Conservation (phyloP, 2,113 vertebrate genomes). For the Benitochromis conjunctus region DNA sequence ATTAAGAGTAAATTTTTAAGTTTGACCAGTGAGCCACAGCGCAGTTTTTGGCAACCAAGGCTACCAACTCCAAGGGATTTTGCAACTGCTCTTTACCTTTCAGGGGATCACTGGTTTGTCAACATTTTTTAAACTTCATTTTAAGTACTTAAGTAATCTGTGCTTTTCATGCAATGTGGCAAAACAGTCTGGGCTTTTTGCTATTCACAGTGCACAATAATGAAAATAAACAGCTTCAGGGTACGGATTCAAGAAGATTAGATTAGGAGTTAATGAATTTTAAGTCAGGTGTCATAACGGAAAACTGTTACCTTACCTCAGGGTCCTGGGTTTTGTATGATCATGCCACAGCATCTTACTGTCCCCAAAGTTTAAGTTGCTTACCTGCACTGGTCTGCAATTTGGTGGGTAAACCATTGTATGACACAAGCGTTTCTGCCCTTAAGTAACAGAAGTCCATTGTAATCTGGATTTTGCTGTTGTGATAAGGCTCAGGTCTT, state of each 20-base stretch:
- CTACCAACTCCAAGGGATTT: not conserved
- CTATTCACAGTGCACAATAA: not conserved
- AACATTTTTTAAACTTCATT: not conserved
- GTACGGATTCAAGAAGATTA: not conserved
- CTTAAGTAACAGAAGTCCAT: not conserved
- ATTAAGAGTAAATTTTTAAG: not conserved
- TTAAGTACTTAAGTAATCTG: not conserved
- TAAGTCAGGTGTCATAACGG: not conserved
- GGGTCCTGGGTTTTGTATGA: not conserved
- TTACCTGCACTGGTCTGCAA: not conserved
- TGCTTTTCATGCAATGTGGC: not conserved
- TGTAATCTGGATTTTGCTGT: not conserved
- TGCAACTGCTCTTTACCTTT: not conserved
- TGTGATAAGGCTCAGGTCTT: not conserved
- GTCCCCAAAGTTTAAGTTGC: not conserved
- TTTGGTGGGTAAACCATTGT: not conserved
- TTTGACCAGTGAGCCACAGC: not conserved
- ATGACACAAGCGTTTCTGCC: not conserved
- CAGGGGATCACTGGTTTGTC: not conserved
- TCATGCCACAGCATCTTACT: not conserved
- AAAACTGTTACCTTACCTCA: not conserved
- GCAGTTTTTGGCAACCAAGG: not conserved
- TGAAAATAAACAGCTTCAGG: not conserved
- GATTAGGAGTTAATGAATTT: not conserved
- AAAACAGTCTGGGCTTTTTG: not conserved